phyloP scores from a whole-genome alignment of 1,140 invertebrate genomes.

The Lordiphosa stackelbergi region DNA sequence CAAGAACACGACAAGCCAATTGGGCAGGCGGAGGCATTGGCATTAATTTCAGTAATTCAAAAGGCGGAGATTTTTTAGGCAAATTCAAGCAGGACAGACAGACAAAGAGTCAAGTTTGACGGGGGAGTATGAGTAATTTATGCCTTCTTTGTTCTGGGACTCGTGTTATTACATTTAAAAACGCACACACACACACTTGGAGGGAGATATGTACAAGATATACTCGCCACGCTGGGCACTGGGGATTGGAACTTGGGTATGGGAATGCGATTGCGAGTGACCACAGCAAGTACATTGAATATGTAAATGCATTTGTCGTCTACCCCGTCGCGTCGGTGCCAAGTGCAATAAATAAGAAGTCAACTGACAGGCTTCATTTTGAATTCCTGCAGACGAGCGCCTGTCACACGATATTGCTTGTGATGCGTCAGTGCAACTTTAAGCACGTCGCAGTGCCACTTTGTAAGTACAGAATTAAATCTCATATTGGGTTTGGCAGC shows the following conservation, averaged over 20 bases:
- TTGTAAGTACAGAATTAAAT: constrained; percentile 20
- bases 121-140: constrained; percentile 51
- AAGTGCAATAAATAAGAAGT: constrained; percentile 55
- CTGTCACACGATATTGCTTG: constrained; percentile 30
- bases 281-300: constrained; percentile 45
- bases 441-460: constrained; percentile 3
- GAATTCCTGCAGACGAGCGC: constrained; percentile 41
- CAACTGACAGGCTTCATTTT: constrained; percentile 62
- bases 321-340: constrained; percentile 20
- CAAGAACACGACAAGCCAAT: constrained; percentile 26
- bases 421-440: constrained; percentile 48
- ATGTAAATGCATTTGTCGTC: constrained; percentile 58
- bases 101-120: constrained; percentile 9
- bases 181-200: constrained; percentile 32
- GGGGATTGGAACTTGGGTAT: constrained; percentile 23
- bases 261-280: constrained; percentile 34
- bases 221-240: constrained; percentile 17
- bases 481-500: constrained; percentile 36
- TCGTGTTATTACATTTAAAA: constrained; percentile 59
- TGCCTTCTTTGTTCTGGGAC: constrained; percentile 64
- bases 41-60: constrained; percentile 41
- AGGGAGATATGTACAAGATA: constrained; percentile 19
- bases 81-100: constrained; percentile 29
- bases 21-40: constrained; percentile 22
- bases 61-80: constrained; percentile 47